phyloP scores from a whole-genome alignment of 1,140 invertebrate genomes.

The Archivesica marissinica region DNA sequence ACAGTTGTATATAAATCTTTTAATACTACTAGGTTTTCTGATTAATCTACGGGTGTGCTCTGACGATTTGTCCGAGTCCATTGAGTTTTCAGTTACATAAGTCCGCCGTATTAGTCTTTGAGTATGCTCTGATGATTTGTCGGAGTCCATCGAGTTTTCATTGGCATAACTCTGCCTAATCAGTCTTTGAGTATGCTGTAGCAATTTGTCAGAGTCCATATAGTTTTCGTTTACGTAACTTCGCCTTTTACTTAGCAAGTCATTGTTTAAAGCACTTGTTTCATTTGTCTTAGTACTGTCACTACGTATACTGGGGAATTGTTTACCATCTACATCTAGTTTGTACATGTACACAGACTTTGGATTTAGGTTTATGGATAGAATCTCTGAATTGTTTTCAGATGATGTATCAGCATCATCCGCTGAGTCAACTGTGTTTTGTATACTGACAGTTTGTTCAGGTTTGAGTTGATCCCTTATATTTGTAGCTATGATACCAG shows the following conservation, averaged over 20 bases:
- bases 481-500: neutral
- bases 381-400: constrained; percentile 66
- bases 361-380: constrained; percentile 74
- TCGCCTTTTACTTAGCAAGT: neutral
- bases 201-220: constrained; percentile 40
- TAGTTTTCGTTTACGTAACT: constrained; percentile 26
- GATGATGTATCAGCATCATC: constrained; percentile 67
- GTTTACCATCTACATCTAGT: constrained; percentile 37
- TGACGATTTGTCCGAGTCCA: constrained; percentile 42
- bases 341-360: constrained; percentile 70
- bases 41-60: neutral
- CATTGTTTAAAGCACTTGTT: constrained; percentile 19
- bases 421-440: constrained; percentile 54
- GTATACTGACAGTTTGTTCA: neutral
- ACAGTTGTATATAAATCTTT: constrained; percentile 49
- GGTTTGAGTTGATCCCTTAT: constrained; percentile 17
- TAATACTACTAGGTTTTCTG: constrained; percentile 47
- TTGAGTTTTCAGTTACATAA: constrained; percentile 1
- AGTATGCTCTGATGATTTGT: constrained; percentile 11
- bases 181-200: neutral
- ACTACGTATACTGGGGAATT: neutral
- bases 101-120: neutral
- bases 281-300: neutral
- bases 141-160: constrained; percentile 32
- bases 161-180: constrained; percentile 21